Evolutionary conservation across 2,797 vertebrate genomes (phyloP), one percentile per base, ranked within the genome.

Genomic region (Cheirogaleus major): DNA sequence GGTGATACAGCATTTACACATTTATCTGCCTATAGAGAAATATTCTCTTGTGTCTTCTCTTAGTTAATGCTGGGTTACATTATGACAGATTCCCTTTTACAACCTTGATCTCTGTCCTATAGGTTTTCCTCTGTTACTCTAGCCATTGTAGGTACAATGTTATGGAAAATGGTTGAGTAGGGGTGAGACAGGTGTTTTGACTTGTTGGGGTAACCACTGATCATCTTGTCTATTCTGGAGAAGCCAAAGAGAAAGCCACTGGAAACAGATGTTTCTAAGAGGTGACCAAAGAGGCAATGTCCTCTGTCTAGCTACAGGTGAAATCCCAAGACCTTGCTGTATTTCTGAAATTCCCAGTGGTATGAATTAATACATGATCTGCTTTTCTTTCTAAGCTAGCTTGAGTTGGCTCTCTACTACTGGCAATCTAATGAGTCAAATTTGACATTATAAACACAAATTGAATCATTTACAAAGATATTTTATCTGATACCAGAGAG

Each of bases 401-500:
- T 57, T 85, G 48, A 80, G 50, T 87, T 80, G 41, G 25, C 75
- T 61, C 43, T 80, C 59, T 82, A 32, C 55, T 38, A 48, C 17
- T 52, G 48, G 20, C 15, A 85, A 80, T 35, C 13, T 69, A 84
- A 50, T 38, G 14, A 85, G 50, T 76, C 45, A 65, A 73, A 85
- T 89, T 70, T 91, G 59, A 89, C 65, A 55, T 50, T 91, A 43
- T 65, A 85, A 85, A 65, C 6, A 92, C 35, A 93, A 82, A 80
- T n/a, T 2, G 22, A 91, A 81, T 20, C 10, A 72, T 59, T 92
- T 93, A 48, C 52, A 82, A 15, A 84, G 17, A 89, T 81, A 84
- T 79, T 88, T 13, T 72, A 3, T 59, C 23, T 63, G 65, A 91
- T 25, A 76, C 65, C 65, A 94, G n/a, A 5, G 48, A 78, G 43